Base-by-base conservation (phyloP, 2,113 vertebrate genomes). In the Martes martes region DNA sequence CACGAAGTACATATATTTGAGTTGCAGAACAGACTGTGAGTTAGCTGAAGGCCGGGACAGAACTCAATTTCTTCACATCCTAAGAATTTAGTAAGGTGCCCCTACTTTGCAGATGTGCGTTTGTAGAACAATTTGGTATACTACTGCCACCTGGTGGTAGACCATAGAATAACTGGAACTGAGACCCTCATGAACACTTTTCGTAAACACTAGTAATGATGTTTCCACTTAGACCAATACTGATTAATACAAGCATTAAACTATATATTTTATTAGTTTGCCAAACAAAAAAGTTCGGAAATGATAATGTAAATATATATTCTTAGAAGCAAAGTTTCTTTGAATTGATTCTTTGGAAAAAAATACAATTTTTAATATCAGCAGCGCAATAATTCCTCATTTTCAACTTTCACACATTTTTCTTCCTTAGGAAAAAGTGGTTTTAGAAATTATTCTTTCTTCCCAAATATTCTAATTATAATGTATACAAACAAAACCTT, bases 91-190 rank as follows among this genome's bases (percentile, higher is more conserved):
- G 0, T 50, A 2, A 73, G 74, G 33, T 15, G 36, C 2, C n/a
- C 19, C 18, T 55, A 14, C 15, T 39, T 11, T 9, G 63, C 4
- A 16, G 28, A 7, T 9, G 1, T 47, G 26, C 18, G 0, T 71
- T 91, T 61, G 14, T 19, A 76, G 28, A 96, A 80, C 73, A 89
- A 83, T 67, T 79, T 95, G 78, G 91, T 76, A 63, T 95, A 36
- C 52, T 83, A 28, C 95, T 97, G 95, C 97, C 96, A 96, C 89
- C 97, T 98, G 71, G 85, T 92, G 97, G 97, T n/a, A 47, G 79
- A 39, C 24, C 63, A 19, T 4, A n/a, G 23, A 85, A 7, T 36
- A 97, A 76, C 50, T 39, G 52, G 7, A 90, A 89, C 28, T 24
- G 84, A 83, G 45, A 83, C 39, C 14, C 4, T 93, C 15, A 15